Percentiles rank a stretch among this genome's conserved stretches.
These are phyloP conservation scores for Melanostoma scalare DNA, from an alignment of 2,888 invertebrate species.

Conservation along the genomic window DNA sequence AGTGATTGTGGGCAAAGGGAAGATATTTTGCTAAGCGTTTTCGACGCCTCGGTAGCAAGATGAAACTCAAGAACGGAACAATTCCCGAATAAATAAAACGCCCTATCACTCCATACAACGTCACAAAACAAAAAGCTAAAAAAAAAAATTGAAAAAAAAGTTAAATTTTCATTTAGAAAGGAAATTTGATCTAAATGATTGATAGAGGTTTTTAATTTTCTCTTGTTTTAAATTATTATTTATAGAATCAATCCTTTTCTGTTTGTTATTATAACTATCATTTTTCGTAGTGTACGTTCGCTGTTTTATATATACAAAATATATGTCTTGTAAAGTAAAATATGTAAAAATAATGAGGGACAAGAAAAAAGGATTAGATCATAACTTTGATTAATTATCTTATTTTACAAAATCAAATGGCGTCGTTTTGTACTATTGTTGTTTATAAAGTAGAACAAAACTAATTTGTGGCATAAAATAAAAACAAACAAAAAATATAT, in stretches of 20 bases:
- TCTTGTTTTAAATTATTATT: constrained; percentile 60
- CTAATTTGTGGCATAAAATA: constrained; percentile 60
- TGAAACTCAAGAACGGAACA: constrained; percentile 74
- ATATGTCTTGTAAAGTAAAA: constrained; percentile 69
- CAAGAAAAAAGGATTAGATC: constrained; percentile 38
- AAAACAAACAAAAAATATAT: constrained; percentile 9
- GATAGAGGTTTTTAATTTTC: constrained; percentile 57
- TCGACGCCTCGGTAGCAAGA: constrained; percentile 74
- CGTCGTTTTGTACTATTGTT: constrained; percentile 42
- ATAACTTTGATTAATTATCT: constrained; percentile 44
- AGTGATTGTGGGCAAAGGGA: constrained; percentile 77
- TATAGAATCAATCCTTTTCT: constrained; percentile 44
- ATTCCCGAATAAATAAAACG: constrained; percentile 74
- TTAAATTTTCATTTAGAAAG: constrained; percentile 56
- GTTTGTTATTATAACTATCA: constrained; percentile 26
- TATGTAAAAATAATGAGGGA: constrained; percentile 33
- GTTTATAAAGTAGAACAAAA: constrained; percentile 29
- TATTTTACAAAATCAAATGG: constrained; percentile 35
- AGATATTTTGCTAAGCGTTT: constrained; percentile 76
- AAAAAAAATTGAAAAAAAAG: constrained; percentile 10
- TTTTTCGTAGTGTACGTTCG: constrained; percentile 60
- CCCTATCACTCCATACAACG: constrained; percentile 31
- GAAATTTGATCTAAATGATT: constrained; percentile 62
- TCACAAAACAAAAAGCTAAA: constrained; percentile 15
- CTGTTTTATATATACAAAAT: constrained; percentile 64